Base-by-base conservation (phyloP, 2,888 invertebrate species). In the Caenorhabditis drosophilae region DNA sequence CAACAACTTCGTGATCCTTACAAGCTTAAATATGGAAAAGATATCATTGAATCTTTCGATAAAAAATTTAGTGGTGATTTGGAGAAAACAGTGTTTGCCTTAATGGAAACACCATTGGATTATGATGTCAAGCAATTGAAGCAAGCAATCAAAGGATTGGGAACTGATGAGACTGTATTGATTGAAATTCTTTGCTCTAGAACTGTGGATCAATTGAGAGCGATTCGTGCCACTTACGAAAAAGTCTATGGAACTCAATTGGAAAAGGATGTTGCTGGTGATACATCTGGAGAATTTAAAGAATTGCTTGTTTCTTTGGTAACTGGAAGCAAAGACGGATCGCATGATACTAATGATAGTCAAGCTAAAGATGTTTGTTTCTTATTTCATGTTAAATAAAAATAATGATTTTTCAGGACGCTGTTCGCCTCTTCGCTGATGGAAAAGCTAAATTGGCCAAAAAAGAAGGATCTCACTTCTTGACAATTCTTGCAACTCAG, bases 281-380 rank as follows among this genome's bases (percentile, higher is more conserved):
- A 95, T 84, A 93, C 93, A 3, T 92, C 92, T 44, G 94, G 94
- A 18, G 90, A 90, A 82, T 94, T 95, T 86, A 90, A 90, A 22
- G 66, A 69, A 16, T 44, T 70, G 15, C 57, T 76, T 9, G 53
- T 74, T 20, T 79, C 78, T 25, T 69, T 84, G 64, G 66, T 83
- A 22, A 75, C 78, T 23, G 75, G 83, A 25, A 76, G 72, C 44
- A 76, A 75, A 51, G 73, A 76, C 49, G 79, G 78, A 23, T 55
- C 68, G 11, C 69, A 72, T 22, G 54, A 67, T 18, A 62, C 66
- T 31, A 64, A 74, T 31, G 75, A 76, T 41, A 62, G 36, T 22
- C 42, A 53, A 48, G 72, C 74, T 22, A 59, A 72, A 50, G 72
- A 72, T 58, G 70, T 70, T 34, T 51, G 61, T 62, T 38, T 16